phyloP scores from a whole-genome alignment of 2,113 vertebrate species.

The Lagenorhynchus albirostris region DNA sequence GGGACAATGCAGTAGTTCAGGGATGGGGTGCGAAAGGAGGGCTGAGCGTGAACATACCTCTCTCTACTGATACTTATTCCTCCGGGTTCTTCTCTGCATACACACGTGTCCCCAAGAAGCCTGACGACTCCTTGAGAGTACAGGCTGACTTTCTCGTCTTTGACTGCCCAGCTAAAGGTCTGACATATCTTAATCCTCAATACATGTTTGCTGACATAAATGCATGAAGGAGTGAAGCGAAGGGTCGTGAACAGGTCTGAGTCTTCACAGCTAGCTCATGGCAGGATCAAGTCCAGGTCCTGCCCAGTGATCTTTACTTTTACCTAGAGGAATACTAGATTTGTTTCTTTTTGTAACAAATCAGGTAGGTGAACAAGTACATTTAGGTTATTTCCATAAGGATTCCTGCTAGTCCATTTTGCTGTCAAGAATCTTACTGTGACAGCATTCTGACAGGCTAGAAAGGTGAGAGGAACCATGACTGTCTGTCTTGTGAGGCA shows the following conservation, averaged over 20 bases:
- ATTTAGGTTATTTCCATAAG: background rate
- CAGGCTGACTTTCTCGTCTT: background rate
- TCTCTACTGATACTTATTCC: too few relatives aligned
- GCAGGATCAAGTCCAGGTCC: background rate
- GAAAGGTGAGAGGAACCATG: background rate
- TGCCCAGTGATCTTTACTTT: background rate
- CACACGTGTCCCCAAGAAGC: fast-evolving
- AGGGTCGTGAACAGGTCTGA: too few relatives aligned
- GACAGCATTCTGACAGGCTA: background rate
- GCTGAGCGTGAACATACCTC: fast-evolving
- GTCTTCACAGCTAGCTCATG: background rate
- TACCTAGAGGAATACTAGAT: background rate
- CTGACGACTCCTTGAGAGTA: background rate
- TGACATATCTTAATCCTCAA: background rate
- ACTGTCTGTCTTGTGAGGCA: background rate
- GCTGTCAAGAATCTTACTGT: background rate
- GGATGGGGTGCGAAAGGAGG: background rate
- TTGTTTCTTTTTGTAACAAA: background rate
- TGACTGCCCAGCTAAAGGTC: background rate
- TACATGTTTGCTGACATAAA: background rate
- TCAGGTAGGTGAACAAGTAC: background rate
- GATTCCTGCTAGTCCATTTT: background rate
- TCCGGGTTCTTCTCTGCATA: background rate
- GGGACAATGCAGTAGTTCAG: fast-evolving
- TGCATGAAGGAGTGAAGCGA: background rate